A percentile compares a stretch with the other conserved stretches of the same genome.
Evolutionary conservation across 2,888 invertebrate species (phyloP).

Genomic region (Drosophila putrida): DNA sequence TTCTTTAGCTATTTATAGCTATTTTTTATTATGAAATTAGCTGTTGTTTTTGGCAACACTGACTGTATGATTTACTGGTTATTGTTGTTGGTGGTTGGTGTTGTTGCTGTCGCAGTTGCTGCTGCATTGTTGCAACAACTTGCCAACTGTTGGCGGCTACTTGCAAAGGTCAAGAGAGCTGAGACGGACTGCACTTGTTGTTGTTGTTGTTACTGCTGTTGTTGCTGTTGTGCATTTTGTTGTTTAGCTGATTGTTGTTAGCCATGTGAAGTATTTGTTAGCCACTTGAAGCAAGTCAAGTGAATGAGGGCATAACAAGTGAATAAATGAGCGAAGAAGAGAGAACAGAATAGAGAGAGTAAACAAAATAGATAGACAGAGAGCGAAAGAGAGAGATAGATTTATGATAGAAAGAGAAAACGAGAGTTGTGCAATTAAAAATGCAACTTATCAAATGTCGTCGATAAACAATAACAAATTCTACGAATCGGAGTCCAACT

Average conservation of each 20-base stretch:
- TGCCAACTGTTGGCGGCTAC: constrained; percentile 35
- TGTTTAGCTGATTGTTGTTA: constrained; percentile 28
- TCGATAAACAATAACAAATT: constrained; percentile 5
- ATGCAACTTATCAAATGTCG: constrained; percentile 9
- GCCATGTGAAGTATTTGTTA: constrained; percentile 54
- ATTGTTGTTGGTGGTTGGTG: too few species aligned
- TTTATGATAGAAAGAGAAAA: too few species aligned
- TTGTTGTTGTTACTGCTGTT: constrained; percentile 17
- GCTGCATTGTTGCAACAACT: constrained; percentile 24
- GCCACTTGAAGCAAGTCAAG: constrained; percentile 42
- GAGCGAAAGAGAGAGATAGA: neutral
- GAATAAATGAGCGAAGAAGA: neutral
- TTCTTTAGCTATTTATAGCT: too few species aligned
- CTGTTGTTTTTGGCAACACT: too few species aligned
- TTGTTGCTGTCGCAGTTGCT: constrained; percentile 26
- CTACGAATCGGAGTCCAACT: constrained; percentile 1
- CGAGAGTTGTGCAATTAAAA: constrained; percentile 9
- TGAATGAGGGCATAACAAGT: constrained; percentile 45
- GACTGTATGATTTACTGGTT: too few species aligned
- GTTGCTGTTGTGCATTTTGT: constrained; percentile 15
- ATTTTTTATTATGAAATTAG: too few species aligned
- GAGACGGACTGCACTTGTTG: constrained; percentile 54
- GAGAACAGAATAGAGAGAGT: neutral
- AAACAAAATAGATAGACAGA: neutral
- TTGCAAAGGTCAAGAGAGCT: constrained; percentile 70